Evolutionary conservation across 2,113 vertebrate genomes (phyloP), one percentile per base, ranked within the genome.

Genomic region (Poeciliopsis occidentalis): DNA sequence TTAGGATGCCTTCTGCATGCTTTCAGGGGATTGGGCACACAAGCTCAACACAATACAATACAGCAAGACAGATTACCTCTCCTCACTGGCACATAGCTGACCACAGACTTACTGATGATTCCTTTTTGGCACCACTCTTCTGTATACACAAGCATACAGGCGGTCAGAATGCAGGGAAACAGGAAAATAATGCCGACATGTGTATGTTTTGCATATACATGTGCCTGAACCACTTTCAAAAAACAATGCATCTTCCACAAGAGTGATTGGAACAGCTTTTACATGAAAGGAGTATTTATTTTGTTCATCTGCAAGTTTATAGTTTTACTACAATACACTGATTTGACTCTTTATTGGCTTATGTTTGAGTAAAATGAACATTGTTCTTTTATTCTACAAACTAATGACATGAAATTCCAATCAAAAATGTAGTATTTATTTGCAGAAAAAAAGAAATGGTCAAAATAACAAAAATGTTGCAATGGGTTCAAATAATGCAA

Each of bases 1-100:
- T 93, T 91, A 91, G 82, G 65, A 88, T 92, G 81, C 89, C 87
- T 88, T 78, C 85, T 88, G 88, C 88, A 86, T 91, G 91, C 85
- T 89, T 89, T 77, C 79, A 78, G 82, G 79, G 88, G 89, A 93
- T 92, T 91, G 88, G 81, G 79, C 84, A 86, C 87, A 84, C 66
- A 47, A 76, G 76, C 79, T 72, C 83, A 22, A 64, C 32, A 66
- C 47, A 73, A 62, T 77, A 57, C 75, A 82, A 82, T 76, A 78
- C 75, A 78, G 24, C 79, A n/a, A 87, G 76, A 78, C 85, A 85
- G 88, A 92, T 91, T 91, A 91, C 81, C 69, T 75, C 39, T 77
- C 62, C 66, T 71, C 75, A 37, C 73, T 88, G 85, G 79, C 86
- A 87, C 87, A 80, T 27, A 63, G 75, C 67, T 32, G 37, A 66